phyloP scores from a whole-genome alignment of 2,888 invertebrate genomes.

The Syrista parreyssii region DNA sequence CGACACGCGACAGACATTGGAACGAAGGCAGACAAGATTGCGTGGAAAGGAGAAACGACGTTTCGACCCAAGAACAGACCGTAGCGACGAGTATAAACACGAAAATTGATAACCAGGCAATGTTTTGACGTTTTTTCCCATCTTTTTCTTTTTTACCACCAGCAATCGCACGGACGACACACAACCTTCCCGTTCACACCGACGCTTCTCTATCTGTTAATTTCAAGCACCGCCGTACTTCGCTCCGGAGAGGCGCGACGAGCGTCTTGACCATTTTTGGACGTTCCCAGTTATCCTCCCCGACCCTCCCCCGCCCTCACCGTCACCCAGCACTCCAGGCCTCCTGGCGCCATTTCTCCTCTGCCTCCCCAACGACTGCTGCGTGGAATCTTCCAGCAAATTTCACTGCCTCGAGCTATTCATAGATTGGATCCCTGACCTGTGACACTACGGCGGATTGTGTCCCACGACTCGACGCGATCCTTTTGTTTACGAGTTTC shows the following conservation, averaged over 20 bases:
- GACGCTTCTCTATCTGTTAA: not conserved
- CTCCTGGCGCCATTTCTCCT: not conserved
- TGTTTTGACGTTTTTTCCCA: not conserved
- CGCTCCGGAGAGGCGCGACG: not conserved
- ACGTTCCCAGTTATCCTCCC: not conserved
- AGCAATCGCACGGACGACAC: too few species aligned
- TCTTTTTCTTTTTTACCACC: too few species aligned
- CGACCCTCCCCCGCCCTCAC: not conserved
- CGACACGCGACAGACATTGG: not conserved
- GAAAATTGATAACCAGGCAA: not conserved
- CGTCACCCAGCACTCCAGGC: not conserved
- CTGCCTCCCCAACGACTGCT: not conserved
- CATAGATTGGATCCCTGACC: slow-evolving; percentile 5
- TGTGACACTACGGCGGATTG: not conserved
- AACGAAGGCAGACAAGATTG: not conserved
- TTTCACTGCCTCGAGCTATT: slow-evolving; percentile 5
- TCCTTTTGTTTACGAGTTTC: not conserved
- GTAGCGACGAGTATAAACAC: not conserved
- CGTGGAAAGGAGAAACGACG: not conserved
- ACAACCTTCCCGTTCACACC: too few species aligned
- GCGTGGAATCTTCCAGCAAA: not conserved
- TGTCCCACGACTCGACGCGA: not conserved
- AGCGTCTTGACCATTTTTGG: not conserved
- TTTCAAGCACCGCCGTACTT: not conserved
- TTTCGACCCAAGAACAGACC: not conserved